A percentile compares a stretch with the other conserved stretches of the same genome.
Evolutionary conservation across 1,140 invertebrate species (phyloP).

Genomic region (Tetraneura akinire): DNA sequence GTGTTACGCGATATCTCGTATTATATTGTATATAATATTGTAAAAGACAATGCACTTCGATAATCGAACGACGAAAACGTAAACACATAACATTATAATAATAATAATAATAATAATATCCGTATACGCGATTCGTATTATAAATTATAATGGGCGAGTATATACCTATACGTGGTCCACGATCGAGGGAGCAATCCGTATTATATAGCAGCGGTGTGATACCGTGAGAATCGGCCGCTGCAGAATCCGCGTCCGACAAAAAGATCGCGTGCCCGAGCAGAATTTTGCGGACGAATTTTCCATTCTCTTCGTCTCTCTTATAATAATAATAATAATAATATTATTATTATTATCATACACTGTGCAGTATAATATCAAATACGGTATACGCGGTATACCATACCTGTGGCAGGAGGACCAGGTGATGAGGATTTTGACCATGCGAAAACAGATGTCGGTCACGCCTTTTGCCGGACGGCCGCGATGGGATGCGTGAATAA

Average conservation of each 20-base stretch:
- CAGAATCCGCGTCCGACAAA: neutral
- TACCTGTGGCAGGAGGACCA: neutral
- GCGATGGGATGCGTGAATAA: constrained; percentile 46
- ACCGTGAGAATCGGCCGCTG: neutral
- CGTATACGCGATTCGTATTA: too few species aligned
- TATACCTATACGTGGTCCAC: too few species aligned
- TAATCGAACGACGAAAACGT: too few species aligned
- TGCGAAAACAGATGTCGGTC: constrained; percentile 47
- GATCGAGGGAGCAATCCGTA: neutral
- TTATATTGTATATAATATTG: too few species aligned
- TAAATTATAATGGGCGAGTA: too few species aligned
- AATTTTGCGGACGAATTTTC: neutral
- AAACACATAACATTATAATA: too few species aligned
- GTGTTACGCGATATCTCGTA: too few species aligned
- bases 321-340: constrained; percentile 21
- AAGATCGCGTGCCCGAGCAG: neutral
- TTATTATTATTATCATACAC: neutral
- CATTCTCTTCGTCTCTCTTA: neutral
- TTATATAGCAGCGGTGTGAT: too few species aligned
- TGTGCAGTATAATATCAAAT: too few species aligned
- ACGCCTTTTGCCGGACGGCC: constrained; percentile 21
- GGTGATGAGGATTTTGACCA: constrained; percentile 32
- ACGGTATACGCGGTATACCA: neutral
- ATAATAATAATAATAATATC: too few species aligned
- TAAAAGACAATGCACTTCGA: too few species aligned